Conservation (phyloP, 2,113 vertebrate genomes). For the Orycteropus afer region DNA sequence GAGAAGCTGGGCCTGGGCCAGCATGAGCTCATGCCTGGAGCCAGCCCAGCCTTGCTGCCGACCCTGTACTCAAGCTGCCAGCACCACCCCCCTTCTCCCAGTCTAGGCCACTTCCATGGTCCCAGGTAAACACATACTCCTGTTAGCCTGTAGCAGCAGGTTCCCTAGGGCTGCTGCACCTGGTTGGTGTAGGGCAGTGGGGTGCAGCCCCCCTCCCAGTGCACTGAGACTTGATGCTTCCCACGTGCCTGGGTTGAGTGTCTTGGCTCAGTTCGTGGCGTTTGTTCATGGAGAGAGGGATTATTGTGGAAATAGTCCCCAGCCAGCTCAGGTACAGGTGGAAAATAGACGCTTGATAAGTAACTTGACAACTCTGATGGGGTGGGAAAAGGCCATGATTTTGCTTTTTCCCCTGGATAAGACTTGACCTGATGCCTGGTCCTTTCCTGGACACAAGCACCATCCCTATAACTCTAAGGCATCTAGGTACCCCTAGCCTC, state of each 20-base stretch:
- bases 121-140: not conserved
- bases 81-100: not conserved
- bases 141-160: not conserved
- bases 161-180: not conserved
- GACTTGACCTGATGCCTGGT: not conserved
- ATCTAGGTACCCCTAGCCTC: not conserved
- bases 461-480: not conserved
- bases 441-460: not conserved
- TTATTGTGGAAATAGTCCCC: slow-evolving; percentile 50
- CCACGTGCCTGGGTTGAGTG: not conserved
- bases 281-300: slow-evolving; percentile 52
- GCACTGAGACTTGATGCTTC: not conserved
- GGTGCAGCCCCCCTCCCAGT: not conserved
- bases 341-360: slow-evolving; percentile 53
- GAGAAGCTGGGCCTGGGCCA: slow-evolving; percentile 39
- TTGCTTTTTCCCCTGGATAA: not conserved
- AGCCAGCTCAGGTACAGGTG: slow-evolving; percentile 5
- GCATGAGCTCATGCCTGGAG: slow-evolving; percentile 55
- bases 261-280: slow-evolving; percentile 12
- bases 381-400: not conserved
- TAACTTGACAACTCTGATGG: slow-evolving; percentile 27
- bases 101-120: not conserved
- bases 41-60: not conserved
- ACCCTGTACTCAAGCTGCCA: slow-evolving; percentile 35
- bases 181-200: not conserved